Conservation (phyloP, 2,113 vertebrate species). For the Ramphastos sulfuratus region DNA sequence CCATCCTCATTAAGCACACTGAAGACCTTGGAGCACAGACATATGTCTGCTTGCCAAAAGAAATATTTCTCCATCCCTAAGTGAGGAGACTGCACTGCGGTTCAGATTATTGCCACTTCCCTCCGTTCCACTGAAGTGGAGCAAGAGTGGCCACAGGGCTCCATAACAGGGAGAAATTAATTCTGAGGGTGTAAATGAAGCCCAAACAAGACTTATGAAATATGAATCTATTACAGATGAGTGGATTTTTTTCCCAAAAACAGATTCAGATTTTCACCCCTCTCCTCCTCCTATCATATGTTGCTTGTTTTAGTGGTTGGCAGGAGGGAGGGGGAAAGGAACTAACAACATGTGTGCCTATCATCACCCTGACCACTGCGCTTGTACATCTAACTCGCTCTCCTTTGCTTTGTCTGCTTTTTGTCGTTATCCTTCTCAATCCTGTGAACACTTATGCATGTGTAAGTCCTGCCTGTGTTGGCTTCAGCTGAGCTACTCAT, state of each 20-base stretch:
- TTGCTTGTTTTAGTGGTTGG: slow-evolving; percentile 65
- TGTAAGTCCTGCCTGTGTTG: neutral
- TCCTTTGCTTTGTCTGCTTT: slow-evolving; percentile 33
- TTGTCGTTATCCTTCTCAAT: neutral
- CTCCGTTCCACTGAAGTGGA: neutral
- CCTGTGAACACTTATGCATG: neutral
- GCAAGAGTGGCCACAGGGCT: neutral
- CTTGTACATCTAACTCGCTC: neutral
- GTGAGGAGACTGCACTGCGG: neutral
- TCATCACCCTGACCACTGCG: slow-evolving; percentile 64
- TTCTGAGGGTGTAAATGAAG: neutral
- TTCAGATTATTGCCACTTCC: neutral
- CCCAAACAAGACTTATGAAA: slow-evolving; percentile 10
- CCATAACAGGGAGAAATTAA: neutral
- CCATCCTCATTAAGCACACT: neutral
- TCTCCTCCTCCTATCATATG: slow-evolving; percentile 46
- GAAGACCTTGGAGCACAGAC: slow-evolving; percentile 12
- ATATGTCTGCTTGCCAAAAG: neutral
- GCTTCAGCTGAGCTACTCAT: neutral
- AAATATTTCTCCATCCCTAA: slow-evolving; percentile 10
- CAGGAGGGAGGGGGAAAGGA: slow-evolving; percentile 64
- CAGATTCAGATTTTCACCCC: slow-evolving; percentile 20
- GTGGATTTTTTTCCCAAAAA: neutral
- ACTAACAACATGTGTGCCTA: slow-evolving; percentile 66
- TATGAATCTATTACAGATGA: slow-evolving; percentile 28